Evolutionary conservation across 2,888 invertebrate species (phyloP).

Genomic region (Nesidiocoris tenuis): DNA sequence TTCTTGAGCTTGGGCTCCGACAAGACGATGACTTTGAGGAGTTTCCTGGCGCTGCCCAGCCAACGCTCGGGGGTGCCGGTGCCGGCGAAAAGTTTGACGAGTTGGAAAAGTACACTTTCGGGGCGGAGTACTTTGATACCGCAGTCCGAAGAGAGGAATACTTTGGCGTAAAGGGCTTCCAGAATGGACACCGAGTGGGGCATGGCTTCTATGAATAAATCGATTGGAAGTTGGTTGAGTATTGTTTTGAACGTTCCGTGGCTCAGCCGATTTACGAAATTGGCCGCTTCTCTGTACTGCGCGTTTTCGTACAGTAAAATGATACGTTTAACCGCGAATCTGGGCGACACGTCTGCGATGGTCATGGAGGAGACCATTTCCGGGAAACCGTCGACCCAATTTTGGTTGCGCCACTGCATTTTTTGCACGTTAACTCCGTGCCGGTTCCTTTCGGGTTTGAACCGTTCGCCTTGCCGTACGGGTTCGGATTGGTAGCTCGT

Average conservation of each 20-base stretch:
- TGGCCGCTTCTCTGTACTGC: slow-evolving; percentile 87
- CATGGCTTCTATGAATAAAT: slow-evolving; percentile 82
- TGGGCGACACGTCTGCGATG: slow-evolving; percentile 55
- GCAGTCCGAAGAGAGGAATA: slow-evolving; percentile 56
- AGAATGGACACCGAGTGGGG: slow-evolving; percentile 84
- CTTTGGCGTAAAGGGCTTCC: slow-evolving; percentile 71
- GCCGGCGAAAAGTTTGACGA: slow-evolving; percentile 72
- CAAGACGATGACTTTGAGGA: slow-evolving; percentile 57
- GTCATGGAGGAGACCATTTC: slow-evolving; percentile 54
- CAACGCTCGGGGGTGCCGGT: slow-evolving; percentile 53
- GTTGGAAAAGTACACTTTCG: slow-evolving; percentile 80
- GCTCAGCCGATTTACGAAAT: slow-evolving; percentile 76
- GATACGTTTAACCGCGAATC: slow-evolving; percentile 60
- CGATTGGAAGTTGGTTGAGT: slow-evolving; percentile 67
- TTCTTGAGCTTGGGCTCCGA: slow-evolving; percentile 61
- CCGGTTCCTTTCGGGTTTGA: slow-evolving; percentile 64
- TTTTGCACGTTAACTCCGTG: slow-evolving; percentile 56
- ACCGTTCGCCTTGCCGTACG: slow-evolving; percentile 65
- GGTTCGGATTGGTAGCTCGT: slow-evolving; percentile 52
- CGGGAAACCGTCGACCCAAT: slow-evolving; percentile 53
- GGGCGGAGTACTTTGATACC: slow-evolving; percentile 56
- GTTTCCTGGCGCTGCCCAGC: slow-evolving; percentile 55
- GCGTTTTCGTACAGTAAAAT: slow-evolving; percentile 81
- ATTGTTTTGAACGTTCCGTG: slow-evolving; percentile 72
- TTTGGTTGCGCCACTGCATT: slow-evolving; percentile 53